phyloP scores from a whole-genome alignment of 1,140 invertebrate species.

The Arctopsyche grandis region DNA sequence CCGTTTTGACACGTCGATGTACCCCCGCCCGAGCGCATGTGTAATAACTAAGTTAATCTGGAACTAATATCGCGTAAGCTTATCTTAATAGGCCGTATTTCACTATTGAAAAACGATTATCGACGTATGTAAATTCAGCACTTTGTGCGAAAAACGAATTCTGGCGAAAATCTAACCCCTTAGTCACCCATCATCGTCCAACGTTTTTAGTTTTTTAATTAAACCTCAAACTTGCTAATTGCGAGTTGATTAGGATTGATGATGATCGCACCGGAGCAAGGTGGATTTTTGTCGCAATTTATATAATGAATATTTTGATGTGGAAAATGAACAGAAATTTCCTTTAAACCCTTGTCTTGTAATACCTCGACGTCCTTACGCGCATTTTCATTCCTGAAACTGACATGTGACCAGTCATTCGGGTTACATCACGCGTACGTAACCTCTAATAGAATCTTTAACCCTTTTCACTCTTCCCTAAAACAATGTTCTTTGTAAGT shows the following conservation, averaged over 20 bases:
- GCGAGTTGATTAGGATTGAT: slow-evolving; percentile 2
- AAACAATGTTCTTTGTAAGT: too few relatives aligned
- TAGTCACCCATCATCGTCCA: background rate
- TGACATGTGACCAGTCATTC: slow-evolving; percentile 20
- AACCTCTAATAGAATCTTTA: slow-evolving; percentile 15
- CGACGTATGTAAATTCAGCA: slow-evolving; percentile 35
- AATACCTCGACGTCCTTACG: background rate
- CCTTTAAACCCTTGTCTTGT: too few relatives aligned
- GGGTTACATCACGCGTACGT: slow-evolving; percentile 8
- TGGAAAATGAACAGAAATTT: too few relatives aligned
- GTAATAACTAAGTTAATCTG: slow-evolving; percentile 30
- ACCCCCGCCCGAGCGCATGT: background rate
- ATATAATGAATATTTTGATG: too few relatives aligned
- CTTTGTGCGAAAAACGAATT: background rate
- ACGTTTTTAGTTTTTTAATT: slow-evolving; percentile 3
- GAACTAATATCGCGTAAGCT: slow-evolving; percentile 39
- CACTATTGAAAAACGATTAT: slow-evolving; percentile 42
- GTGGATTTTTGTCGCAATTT: too few relatives aligned
- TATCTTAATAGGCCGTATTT: slow-evolving; percentile 42
- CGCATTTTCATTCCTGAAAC: slow-evolving; percentile 4
- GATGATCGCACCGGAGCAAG: background rate
- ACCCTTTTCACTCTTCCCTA: background rate
- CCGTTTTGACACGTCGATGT: slow-evolving; percentile 1
- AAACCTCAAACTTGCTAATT: background rate
- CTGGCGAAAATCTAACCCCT: background rate